Base-by-base conservation (phyloP, 2,113 vertebrate genomes). In the Daphoenositta chrysoptera region DNA sequence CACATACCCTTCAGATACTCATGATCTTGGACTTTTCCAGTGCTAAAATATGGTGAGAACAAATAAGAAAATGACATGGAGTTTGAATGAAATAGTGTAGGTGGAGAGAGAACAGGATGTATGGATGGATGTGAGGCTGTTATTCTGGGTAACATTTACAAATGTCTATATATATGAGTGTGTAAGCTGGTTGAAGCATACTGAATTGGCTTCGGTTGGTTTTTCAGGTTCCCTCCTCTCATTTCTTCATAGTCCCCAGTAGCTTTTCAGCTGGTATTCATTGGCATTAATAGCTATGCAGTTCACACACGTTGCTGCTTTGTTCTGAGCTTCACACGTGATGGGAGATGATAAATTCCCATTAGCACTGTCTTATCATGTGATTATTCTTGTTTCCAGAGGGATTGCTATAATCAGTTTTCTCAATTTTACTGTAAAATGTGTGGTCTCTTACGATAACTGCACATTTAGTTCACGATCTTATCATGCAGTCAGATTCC, bases 361-460 rank as follows among this genome's bases (percentile, higher is more conserved):
- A 95, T 97, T 97, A 97, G 75, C 89, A 66, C 79, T 87, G 53
- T 90, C 89, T 97, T 97, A 94, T 93, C 96, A 90, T 96, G 86
- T 96, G 95, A 90, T 96, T 96, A 94, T 94, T 96, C 88, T 92
- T 89, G 70, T 90, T 97, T 94, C 89, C 84, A 93, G 66, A 79
- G 91, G 93, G 89, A 95, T 73, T 95, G 87, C 89, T 98, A 92
- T 97, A 98, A 98, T 97, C 98, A 97, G 96, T 97, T 98, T 98
- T 97, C 89, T 87, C 93, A 91, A 53, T 96, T 96, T 98, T 98
- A 96, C 96, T 94, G 96, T 93, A 96, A 97, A 98, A 97, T 97
- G 96, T 97, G 96, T 96, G 96, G 97, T 96, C 94, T 95, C 66
- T 93, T 88, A 91, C 8, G 12, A 94, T 96, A 92, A 87, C 94